phyloP scores from a whole-genome alignment of 2,113 vertebrate genomes.

The Phrynosoma blainvillii region DNA sequence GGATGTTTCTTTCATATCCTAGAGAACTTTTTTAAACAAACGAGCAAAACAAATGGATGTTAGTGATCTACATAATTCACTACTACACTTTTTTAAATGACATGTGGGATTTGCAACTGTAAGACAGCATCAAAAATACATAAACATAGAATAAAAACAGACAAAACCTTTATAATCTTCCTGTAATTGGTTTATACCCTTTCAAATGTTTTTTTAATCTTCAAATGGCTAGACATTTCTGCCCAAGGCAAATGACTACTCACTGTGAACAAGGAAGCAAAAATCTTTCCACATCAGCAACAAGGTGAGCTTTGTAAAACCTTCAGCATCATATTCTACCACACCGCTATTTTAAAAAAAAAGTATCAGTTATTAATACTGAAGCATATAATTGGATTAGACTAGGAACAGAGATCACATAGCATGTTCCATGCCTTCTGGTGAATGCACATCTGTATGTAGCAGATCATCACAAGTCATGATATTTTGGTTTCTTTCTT shows the following conservation, averaged over 20 bases:
- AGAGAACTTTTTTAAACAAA: not conserved
- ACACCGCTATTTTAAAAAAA: constrained; percentile 84
- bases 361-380: constrained; percentile 9
- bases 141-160: constrained; percentile 51
- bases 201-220: constrained; percentile 50
- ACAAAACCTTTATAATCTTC: constrained; percentile 50
- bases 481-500: not conserved
- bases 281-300: constrained; percentile 98
- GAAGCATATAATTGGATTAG: not conserved
- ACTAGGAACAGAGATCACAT: not conserved
- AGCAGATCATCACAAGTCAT: not conserved
- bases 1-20: not conserved
- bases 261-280: constrained; percentile 97
- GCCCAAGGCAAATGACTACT: constrained; percentile 73
- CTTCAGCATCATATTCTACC: constrained; percentile 97
- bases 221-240: constrained; percentile 52
- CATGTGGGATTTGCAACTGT: constrained; percentile 28
- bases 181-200: constrained; percentile 51
- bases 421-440: not conserved
- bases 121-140: constrained; percentile 47
- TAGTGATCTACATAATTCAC: not conserved
- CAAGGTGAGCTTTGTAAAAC: constrained; percentile 97
- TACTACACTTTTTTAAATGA: not conserved
- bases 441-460: not conserved
- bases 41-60: not conserved